Evolutionary conservation across 2,797 vertebrate genomes (phyloP).

Genomic region (Gallirallus australis): DNA sequence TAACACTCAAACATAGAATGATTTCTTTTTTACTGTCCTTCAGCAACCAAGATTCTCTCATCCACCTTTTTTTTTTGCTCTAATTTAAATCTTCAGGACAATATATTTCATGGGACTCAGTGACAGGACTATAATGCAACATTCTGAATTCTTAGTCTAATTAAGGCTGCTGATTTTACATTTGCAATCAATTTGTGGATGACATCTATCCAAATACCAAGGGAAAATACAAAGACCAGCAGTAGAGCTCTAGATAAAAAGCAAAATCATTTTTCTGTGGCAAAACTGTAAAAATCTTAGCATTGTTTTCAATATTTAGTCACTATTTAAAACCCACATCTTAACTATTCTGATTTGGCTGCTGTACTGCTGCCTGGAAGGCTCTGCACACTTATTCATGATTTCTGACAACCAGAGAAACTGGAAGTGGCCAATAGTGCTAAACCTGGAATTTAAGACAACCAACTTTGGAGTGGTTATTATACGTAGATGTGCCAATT

Average conservation of each 20-base stretch:
- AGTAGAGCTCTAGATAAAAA: neutral
- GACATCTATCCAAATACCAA: neutral
- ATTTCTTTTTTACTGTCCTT: neutral
- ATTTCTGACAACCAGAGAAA: neutral
- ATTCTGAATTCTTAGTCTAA: neutral
- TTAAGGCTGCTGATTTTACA: neutral
- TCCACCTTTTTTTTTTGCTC: neutral
- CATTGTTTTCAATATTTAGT: neutral
- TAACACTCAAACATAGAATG: neutral
- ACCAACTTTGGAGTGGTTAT: neutral
- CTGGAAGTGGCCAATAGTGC: neutral
- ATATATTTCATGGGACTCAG: neutral
- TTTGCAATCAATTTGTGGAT: neutral
- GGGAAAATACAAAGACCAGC: neutral
- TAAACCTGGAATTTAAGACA: neutral
- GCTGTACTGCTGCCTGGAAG: neutral
- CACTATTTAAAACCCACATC: neutral
- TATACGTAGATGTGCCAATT: neutral
- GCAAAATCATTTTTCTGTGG: neutral
- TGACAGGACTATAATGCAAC: neutral
- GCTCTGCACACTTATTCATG: neutral
- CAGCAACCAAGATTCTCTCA: neutral
- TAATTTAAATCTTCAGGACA: neutral
- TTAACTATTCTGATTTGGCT: neutral
- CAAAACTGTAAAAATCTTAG: neutral